Base-by-base conservation (phyloP, 1,140 invertebrate genomes). In the Hirudo medicinalis region DNA sequence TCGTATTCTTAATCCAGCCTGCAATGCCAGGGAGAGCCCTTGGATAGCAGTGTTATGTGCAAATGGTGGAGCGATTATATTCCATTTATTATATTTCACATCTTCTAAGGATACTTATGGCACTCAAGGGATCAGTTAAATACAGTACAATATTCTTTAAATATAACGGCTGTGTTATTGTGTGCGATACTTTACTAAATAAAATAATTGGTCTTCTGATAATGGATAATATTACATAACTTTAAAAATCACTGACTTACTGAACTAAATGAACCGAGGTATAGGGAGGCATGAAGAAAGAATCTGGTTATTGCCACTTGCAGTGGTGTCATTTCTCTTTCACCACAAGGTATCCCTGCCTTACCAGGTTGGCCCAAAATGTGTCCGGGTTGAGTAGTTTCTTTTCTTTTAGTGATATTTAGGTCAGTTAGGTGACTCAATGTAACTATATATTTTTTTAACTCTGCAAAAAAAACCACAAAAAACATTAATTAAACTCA, bases 271-370 rank as follows among this genome's bases (percentile, higher is more conserved):
- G 77, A 71, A 13, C 75, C 76, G 43, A 77, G 36, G 63, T 75
- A 77, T 75, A 79, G 74, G 6, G 77, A 66, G 60, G 77, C 71
- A 71, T 79, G 78, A n/a, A 73, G 60, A 0, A 79, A 36, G 9
- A 79, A 68, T 49, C 77, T 74, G 11, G 76, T n/a, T n/a, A 75
- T 53, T 29, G 75, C 66, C 60, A 75, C 77, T 17, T 73, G 57
- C 19, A 74, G 71, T 19, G 72, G 68, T 0, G 71, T 72, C 63
- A 79, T 60, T 25, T 67, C 25, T 32, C 66, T n/a, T 29, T 67
- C 63, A 70, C 77, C 70, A 25, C 75, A 60, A 15, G 53, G 67
- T n/a, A 11, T 40, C 17, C 70, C 66, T 69, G 75, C 72, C n/a
- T 72, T 25, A 11, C 70, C 68, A 27, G 77, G 76, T 25, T 54